A percentile compares a stretch with the other conserved stretches of the same genome.
Evolutionary conservation across 2,113 vertebrate species (phyloP).

Genomic region (Alligator mississippiensis): DNA sequence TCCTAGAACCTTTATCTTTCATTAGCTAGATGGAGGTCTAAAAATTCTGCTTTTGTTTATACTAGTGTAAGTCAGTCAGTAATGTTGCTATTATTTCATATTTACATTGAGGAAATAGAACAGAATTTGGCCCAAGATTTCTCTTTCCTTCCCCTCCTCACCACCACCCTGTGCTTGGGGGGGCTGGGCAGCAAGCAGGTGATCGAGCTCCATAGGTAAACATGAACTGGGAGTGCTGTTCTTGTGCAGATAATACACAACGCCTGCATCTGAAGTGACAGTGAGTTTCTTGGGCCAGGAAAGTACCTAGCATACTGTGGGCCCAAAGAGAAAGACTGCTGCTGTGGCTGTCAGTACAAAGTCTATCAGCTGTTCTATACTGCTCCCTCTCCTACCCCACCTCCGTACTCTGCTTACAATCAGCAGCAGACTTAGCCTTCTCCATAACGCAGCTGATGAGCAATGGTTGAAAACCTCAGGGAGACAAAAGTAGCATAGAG

Average conservation of each 20-base stretch:
- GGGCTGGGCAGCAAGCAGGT: background rate
- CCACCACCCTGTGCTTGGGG: background rate
- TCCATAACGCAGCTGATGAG: background rate
- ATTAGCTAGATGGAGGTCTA: background rate
- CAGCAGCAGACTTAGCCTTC: background rate
- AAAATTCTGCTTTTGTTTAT: background rate
- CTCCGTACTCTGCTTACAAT: rapidly evolving
- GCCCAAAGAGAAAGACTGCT: background rate
- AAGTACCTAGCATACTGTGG: background rate
- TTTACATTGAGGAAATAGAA: background rate
- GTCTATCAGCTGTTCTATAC: background rate
- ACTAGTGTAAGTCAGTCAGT: background rate
- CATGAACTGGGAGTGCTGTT: background rate
- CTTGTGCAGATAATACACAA: background rate
- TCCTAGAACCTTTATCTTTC: background rate
- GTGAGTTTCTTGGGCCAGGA: background rate
- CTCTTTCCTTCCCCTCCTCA: background rate
- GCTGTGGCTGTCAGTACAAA: background rate
- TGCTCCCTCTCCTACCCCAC: background rate
- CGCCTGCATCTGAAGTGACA: rapidly evolving
- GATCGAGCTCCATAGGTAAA: background rate
- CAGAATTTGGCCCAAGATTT: background rate
- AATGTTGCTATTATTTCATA: background rate
- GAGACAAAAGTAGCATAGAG: background rate
- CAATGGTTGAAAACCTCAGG: background rate